Conservation (phyloP, 2,797 vertebrate species). For the Crocodylus rhombifer region DNA sequence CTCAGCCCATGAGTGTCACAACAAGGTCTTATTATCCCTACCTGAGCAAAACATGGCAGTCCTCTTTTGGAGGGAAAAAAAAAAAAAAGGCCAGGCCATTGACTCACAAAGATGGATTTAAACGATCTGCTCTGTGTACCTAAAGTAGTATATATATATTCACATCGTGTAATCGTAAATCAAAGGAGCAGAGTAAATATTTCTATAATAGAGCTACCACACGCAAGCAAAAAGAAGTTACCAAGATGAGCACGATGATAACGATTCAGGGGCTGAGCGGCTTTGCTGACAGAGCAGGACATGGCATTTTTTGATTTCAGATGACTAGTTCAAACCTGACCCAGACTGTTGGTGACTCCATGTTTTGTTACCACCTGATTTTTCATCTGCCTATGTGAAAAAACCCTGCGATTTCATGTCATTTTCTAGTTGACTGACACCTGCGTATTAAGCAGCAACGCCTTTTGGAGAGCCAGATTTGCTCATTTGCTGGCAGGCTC, state of each 20-base stretch:
- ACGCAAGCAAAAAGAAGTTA: background rate
- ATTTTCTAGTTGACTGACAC: background rate
- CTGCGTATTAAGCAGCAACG: background rate
- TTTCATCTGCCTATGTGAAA: background rate
- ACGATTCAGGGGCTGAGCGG: background rate
- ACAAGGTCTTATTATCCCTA: background rate
- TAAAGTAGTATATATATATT: background rate
- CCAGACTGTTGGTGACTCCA: background rate
- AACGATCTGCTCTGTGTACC: background rate
- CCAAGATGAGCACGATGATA: background rate
- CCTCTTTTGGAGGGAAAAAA: background rate
- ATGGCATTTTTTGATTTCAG: background rate
- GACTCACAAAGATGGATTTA: background rate
- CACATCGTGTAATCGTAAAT: background rate
- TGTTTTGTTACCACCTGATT: rapidly evolving
- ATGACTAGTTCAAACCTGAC: background rate
- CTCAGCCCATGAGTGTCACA: background rate
- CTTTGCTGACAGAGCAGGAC: background rate
- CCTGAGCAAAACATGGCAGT: background rate
- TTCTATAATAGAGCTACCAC: background rate
- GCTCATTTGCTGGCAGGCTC: rapidly evolving
- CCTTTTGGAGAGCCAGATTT: rapidly evolving
- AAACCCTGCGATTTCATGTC: rapidly evolving
- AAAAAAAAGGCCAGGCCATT: background rate
- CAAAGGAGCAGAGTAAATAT: background rate